Base-by-base conservation (phyloP, 2,888 invertebrate genomes). In the Brassicogethes aeneus region DNA sequence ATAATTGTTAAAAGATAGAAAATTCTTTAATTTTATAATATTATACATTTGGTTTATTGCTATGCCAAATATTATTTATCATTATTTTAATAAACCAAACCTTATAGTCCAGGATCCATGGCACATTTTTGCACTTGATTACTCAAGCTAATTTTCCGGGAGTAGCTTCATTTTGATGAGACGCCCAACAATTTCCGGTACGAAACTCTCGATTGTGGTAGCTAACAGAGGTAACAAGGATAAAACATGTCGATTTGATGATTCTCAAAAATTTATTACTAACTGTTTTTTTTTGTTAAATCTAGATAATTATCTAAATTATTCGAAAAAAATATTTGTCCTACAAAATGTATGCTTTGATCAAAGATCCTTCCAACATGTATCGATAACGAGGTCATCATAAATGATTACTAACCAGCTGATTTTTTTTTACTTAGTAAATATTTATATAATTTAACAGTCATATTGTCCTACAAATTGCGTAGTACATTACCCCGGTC, bases 401-500 rank as follows among this genome's bases (percentile, higher is more conserved):
- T 16, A 34, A 39, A 32, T 39, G 10, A 39, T 39, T 39, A 39
- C 32, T 39, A 39, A 33, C 33, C 39, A 33, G 32, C 39, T 33
- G 32, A 39, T 39, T 39, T 33, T 37, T 37, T 37, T 37, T 37
- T 17, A 16, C n/a, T 34, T 39, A 17, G 34, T 39, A n/a, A 39
- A 39, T 39, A 34, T 34, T 23, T 14, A 38, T 38, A 35, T 42
- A 35, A 42, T 42, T 33, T 34, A 39, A 39, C 30, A 14, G 12
- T 15, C 31, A 34, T 12, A 42, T 42, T 39, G 34, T 42, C 39
- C 39, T 39, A 42, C 39, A 39, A 35, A 42, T 40, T 36, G 7
- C 23, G 36, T 36, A 30, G 34, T 42, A 35, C 17, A 36, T 39
- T 42, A 31, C 39, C 15, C 36, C 36, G 36, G 42, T 42, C 42